Percentiles rank a stretch among this genome's conserved stretches.
Conservation (phyloP, 2,888 invertebrate species). For the Ophion ventricosus region DNA sequence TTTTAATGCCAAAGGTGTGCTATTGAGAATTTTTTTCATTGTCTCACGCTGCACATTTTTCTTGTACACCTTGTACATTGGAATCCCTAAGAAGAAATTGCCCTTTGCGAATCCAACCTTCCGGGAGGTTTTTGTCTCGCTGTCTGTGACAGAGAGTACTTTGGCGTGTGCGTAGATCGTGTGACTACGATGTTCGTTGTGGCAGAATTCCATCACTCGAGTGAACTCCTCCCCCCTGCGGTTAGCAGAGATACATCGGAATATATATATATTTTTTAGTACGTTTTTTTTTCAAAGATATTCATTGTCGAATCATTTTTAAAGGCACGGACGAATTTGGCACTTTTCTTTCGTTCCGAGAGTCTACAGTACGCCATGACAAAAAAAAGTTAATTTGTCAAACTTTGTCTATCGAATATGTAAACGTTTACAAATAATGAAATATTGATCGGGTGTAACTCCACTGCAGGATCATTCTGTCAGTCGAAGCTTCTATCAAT, state of each 20-base stretch:
- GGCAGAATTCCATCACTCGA: constrained; percentile 85
- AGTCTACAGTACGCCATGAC: too few relatives aligned
- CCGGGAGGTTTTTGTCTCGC: constrained; percentile 84
- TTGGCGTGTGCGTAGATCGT: constrained; percentile 85
- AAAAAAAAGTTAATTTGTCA: too few relatives aligned
- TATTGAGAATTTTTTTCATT: constrained; percentile 72
- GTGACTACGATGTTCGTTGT: constrained; percentile 84
- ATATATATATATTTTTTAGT: background rate
- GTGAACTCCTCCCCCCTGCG: constrained; percentile 79
- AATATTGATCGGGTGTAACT: too few relatives aligned
- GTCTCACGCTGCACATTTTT: constrained; percentile 67
- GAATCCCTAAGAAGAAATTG: constrained; percentile 83
- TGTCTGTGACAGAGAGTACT: constrained; percentile 83
- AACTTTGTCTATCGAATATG: too few relatives aligned
- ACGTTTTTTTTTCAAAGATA: too few relatives aligned
- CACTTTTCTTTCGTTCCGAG: too few relatives aligned
- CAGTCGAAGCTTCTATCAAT: too few relatives aligned
- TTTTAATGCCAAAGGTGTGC: constrained; percentile 68
- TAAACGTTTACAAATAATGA: too few relatives aligned
- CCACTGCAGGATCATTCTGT: too few relatives aligned
- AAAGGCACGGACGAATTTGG: too few relatives aligned
- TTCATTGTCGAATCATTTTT: background rate
- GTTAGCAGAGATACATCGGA: background rate
- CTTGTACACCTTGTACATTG: constrained; percentile 78
- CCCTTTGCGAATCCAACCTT: constrained; percentile 84